phyloP scores from a whole-genome alignment of 2,888 invertebrate species.

The Drosophila prolongata region DNA sequence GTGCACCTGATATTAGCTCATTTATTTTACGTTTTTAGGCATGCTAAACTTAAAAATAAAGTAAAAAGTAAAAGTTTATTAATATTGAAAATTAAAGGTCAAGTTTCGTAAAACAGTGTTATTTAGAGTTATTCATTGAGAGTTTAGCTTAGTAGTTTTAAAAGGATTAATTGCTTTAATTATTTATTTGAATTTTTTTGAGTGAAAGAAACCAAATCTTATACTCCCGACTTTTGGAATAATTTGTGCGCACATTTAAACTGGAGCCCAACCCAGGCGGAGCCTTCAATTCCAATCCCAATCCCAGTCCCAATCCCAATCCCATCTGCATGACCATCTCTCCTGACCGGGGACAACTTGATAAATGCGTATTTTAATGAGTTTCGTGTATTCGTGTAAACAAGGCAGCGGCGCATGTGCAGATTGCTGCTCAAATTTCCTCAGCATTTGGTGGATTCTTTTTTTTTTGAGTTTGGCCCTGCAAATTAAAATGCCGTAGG shows the following conservation, averaged over 20 bases:
- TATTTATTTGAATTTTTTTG: too few species aligned
- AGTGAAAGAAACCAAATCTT: conserved; percentile 36
- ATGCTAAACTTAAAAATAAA: too few species aligned
- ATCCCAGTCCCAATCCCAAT: conserved; percentile 14
- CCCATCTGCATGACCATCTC: conserved; percentile 37
- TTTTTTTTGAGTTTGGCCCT: conserved; percentile 30
- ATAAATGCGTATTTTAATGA: conserved; percentile 83
- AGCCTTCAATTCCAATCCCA: conserved; percentile 13
- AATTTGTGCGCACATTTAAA: conserved; percentile 73
- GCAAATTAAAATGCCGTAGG: conserved; percentile 72
- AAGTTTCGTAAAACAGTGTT: too few species aligned
- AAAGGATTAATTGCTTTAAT: too few species aligned
- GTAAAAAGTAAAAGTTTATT: too few species aligned
- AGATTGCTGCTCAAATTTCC: conserved; percentile 50
- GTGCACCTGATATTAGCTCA: too few species aligned
- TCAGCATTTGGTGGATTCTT: conserved; percentile 52
- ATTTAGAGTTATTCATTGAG: too few species aligned
- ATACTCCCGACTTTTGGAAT: conserved; percentile 55
- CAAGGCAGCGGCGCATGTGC: conserved; percentile 60
- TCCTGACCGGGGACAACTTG: conserved; percentile 60
- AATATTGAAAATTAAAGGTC: not conserved
- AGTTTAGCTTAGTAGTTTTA: too few species aligned
- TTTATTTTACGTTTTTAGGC: too few species aligned
- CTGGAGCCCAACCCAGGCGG: conserved; percentile 53
- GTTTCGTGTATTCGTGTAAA: conserved; percentile 83